These are phyloP conservation scores for Nothocercus julius DNA, from an alignment of 2,113 vertebrate genomes.

Conservation along the genomic window DNA sequence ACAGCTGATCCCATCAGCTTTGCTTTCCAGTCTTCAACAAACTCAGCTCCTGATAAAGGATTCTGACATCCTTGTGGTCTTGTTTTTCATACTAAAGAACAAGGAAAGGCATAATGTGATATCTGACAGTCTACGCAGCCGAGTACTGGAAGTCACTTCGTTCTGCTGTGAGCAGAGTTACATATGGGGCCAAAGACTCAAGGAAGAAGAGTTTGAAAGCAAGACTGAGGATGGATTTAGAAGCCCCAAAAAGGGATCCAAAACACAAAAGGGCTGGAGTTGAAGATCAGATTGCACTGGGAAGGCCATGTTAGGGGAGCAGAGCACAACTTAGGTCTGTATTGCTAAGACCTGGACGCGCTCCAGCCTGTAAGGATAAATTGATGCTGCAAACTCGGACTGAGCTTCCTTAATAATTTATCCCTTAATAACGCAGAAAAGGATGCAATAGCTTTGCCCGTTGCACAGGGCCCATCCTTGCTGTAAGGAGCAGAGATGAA, in stretches of 20 bases:
- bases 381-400: not conserved
- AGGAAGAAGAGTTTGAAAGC: not conserved
- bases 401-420: not conserved
- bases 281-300: not conserved
- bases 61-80: rapidly evolving
- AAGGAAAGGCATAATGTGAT: rapidly evolving
- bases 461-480: too few species aligned
- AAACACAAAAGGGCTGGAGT: rapidly evolving
- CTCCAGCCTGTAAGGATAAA: not conserved
- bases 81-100: not conserved
- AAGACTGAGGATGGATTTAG: rapidly evolving
- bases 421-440: rapidly evolving
- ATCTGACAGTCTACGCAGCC: rapidly evolving
- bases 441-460: not conserved
- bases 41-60: not conserved
- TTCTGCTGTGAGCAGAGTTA: not conserved
- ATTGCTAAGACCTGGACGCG: not conserved
- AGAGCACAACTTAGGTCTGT: not conserved
- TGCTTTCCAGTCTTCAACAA: not conserved
- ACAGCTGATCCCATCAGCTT: not conserved
- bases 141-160: not conserved
- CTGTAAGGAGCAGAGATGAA: not conserved
- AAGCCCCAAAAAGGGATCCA: not conserved
- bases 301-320: not conserved
- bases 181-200: not conserved